Conservation (phyloP, 2,113 vertebrate genomes). For the Zootoca vivipara region DNA sequence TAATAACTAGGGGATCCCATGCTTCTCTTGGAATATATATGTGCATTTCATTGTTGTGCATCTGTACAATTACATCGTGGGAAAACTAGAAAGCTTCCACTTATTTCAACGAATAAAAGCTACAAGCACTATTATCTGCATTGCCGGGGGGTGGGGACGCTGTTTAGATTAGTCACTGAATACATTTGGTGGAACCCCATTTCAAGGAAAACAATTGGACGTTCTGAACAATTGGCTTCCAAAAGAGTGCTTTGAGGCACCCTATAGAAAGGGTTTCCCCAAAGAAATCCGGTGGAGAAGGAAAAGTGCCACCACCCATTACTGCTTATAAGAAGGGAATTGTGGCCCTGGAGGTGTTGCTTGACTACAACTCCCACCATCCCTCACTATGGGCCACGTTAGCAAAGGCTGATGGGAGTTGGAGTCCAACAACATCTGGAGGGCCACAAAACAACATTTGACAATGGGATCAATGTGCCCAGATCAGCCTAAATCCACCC, state of each 20-base stretch:
- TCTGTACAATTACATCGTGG: conserved; percentile 68
- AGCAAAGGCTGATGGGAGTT: no score
- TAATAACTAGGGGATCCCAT: conserved; percentile 38
- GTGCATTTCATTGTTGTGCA: conserved; percentile 27
- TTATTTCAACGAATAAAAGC: conserved; percentile 44
- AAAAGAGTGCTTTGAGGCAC: background rate
- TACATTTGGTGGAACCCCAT: conserved; percentile 39
- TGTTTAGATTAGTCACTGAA: conserved; percentile 36
- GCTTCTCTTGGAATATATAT: conserved; percentile 32
- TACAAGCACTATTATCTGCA: conserved; percentile 47
- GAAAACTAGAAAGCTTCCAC: conserved; percentile 54
- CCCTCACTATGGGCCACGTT: no score
- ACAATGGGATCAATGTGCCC: no score
- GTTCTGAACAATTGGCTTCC: background rate
- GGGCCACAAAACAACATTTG: background rate
- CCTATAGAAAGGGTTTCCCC: background rate
- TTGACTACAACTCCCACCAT: no score
- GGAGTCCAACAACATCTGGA: no score
- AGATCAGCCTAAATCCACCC: no score
- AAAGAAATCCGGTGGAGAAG: background rate
- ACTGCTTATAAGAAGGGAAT: no score
- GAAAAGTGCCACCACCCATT: background rate
- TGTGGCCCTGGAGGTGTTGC: no score
- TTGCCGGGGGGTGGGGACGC: conserved; percentile 39
- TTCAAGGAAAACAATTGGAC: background rate